phyloP scores from a whole-genome alignment of 2,113 vertebrate species.

The Antechinus flavipes region DNA sequence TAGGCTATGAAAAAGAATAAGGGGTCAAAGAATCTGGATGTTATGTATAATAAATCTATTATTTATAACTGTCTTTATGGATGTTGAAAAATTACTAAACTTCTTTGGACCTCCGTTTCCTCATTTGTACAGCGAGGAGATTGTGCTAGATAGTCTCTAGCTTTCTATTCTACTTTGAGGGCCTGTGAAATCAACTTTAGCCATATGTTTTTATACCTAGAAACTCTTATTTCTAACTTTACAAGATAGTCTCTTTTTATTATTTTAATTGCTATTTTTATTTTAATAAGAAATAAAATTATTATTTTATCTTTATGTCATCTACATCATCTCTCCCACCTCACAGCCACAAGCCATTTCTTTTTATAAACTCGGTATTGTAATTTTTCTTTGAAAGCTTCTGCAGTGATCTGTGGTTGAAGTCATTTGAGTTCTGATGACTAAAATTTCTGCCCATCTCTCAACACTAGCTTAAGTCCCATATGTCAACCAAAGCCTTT shows the following conservation, averaged over 20 bases:
- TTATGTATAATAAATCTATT: not conserved
- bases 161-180: not conserved
- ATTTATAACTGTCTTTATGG: not conserved
- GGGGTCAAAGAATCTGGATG: not conserved
- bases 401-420: not conserved
- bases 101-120: not conserved
- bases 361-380: not conserved
- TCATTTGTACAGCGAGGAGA: not conserved
- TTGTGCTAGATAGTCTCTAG: not conserved
- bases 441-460: not conserved
- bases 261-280: not conserved
- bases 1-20: not conserved
- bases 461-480: not conserved
- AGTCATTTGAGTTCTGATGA: constrained; percentile 9
- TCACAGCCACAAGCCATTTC: not conserved
- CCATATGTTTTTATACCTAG: not conserved
- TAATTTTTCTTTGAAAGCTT: constrained; percentile 4
- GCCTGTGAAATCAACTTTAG: not conserved
- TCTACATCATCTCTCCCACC: not conserved
- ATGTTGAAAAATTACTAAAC: not conserved
- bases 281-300: no score
- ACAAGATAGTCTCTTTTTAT: not conserved
- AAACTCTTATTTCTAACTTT: not conserved
- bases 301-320: not conserved
- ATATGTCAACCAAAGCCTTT: not conserved